Conservation (phyloP, 2,797 vertebrate genomes). For the Thripadectes ignobilis region DNA sequence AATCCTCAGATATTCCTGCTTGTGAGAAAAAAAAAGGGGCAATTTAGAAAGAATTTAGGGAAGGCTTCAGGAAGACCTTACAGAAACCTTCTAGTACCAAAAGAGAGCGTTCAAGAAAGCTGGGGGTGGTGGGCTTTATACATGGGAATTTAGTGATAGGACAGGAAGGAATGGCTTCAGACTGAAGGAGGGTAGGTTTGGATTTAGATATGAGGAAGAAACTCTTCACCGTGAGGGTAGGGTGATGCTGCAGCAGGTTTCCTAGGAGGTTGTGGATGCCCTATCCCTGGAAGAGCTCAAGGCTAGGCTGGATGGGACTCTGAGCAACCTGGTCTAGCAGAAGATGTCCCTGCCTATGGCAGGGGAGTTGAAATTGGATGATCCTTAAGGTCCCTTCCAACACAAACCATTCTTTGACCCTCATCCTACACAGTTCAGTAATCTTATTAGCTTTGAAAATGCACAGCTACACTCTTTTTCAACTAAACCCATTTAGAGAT, state of each 20-base stretch:
- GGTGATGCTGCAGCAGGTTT: neutral
- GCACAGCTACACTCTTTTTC: neutral
- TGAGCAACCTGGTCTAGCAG: neutral
- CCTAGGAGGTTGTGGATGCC: neutral
- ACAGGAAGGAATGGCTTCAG: neutral
- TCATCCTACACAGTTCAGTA: neutral
- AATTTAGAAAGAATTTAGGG: neutral
- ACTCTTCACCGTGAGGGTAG: neutral
- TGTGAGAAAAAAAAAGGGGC: neutral
- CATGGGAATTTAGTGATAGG: neutral
- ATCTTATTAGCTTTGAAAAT: neutral
- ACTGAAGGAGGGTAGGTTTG: neutral
- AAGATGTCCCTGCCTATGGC: accelerated
- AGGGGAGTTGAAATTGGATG: neutral
- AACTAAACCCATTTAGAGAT: neutral
- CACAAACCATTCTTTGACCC: too few species aligned
- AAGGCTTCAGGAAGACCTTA: neutral
- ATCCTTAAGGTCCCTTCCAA: neutral
- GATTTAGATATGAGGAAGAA: neutral
- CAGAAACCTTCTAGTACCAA: neutral
- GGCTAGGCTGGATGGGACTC: neutral
- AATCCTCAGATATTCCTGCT: neutral
- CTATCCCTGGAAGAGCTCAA: neutral
- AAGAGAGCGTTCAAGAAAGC: neutral
- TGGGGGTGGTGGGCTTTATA: too few species aligned